Conservation (phyloP, 2,113 vertebrate species). For the Falcunculus frontatus region DNA sequence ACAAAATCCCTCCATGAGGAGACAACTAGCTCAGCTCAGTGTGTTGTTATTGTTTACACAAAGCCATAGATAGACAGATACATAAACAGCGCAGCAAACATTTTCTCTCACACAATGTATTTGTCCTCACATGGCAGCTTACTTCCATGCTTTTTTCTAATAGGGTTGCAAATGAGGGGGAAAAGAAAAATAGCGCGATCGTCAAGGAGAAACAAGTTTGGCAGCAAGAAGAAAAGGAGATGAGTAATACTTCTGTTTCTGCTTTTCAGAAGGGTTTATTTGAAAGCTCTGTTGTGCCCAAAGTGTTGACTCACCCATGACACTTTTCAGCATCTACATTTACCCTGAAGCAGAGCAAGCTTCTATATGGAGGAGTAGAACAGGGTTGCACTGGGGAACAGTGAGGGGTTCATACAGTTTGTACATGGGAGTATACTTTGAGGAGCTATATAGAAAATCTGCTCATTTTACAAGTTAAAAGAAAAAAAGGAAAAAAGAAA, state of each 20-base stretch:
- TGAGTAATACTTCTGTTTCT: slow-evolving; percentile 39
- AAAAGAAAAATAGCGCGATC: not conserved
- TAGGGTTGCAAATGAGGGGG: not conserved
- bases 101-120: not conserved
- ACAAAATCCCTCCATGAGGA: not conserved
- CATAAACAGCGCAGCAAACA: not conserved
- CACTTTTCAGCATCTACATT: not conserved
- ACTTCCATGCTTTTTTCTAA: not conserved
- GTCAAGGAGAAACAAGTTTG: slow-evolving; percentile 7
- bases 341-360: not conserved
- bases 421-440: not conserved
- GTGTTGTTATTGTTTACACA: not conserved
- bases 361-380: not conserved
- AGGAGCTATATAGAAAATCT: not conserved
- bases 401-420: not conserved
- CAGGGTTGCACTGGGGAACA: not conserved
- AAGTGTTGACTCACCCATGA: not conserved
- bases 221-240: not conserved
- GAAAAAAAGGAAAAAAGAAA: not conserved
- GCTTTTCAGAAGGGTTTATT: slow-evolving; percentile 15
- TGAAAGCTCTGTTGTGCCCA: not conserved
- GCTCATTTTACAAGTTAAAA: not conserved
- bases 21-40: not conserved
- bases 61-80: not conserved
- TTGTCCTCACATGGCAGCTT: not conserved